Evolutionary conservation across 2,888 invertebrate genomes (phyloP).

Genomic region (Eurois occulta): DNA sequence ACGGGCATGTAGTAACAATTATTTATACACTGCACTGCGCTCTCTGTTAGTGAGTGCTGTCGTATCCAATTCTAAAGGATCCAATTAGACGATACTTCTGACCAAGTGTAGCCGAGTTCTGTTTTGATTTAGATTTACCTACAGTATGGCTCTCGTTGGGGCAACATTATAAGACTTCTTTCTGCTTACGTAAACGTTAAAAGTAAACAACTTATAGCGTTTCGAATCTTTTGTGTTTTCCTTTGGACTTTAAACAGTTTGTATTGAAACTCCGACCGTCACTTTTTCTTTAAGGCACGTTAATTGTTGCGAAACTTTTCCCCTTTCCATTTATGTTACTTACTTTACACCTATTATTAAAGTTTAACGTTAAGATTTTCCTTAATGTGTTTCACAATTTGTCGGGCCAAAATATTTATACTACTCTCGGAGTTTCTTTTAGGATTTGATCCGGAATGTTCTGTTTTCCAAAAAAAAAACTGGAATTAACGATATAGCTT

Average conservation of each 20-base stretch:
- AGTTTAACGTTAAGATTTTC: slow-evolving; percentile 1
- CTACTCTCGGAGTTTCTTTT: not conserved
- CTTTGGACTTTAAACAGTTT: not conserved
- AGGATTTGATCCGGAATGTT: not conserved
- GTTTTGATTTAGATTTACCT: slow-evolving; percentile 4
- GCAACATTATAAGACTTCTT: not conserved
- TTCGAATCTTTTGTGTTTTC: not conserved
- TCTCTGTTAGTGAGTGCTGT: not conserved
- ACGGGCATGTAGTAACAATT: not conserved
- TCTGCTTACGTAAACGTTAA: not conserved
- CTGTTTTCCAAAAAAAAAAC: not conserved
- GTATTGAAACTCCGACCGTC: not conserved
- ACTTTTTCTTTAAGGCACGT: slow-evolving; percentile 1
- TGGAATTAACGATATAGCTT: not conserved
- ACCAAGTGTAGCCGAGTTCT: not conserved
- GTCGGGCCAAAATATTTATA: not conserved
- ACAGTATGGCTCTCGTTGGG: not conserved
- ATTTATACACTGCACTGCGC: slow-evolving; percentile 1
- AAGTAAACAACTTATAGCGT: too few species aligned
- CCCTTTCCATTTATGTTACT: not conserved
- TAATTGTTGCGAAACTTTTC: slow-evolving; percentile 1
- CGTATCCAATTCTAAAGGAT: not conserved
- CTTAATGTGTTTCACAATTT: slow-evolving; percentile 11
- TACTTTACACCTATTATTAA: not conserved
- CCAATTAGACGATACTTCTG: not conserved